Conservation (phyloP, 2,888 invertebrate species). For the Caenorhabditis macrosperma region DNA sequence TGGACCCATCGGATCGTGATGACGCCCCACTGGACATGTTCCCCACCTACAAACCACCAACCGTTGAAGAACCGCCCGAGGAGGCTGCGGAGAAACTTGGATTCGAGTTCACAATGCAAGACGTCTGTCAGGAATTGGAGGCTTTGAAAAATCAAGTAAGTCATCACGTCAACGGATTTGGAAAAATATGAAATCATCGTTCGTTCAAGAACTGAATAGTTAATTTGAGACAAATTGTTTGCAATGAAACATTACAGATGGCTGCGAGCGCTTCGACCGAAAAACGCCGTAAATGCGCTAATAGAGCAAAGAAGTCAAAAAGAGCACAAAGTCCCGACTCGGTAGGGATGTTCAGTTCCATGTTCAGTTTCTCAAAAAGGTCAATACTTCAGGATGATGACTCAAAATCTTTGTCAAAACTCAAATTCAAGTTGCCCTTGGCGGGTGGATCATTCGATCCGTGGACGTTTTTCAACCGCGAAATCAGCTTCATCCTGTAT, state of each 20-base stretch:
- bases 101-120: conserved; percentile 12
- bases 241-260: background rate
- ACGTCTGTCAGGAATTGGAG: conserved; percentile 26
- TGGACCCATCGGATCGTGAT: background rate
- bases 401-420: background rate
- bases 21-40: conserved; percentile 1
- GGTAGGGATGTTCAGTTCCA: background rate
- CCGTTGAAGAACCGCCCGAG: background rate
- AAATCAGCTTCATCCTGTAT: background rate
- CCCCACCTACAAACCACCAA: background rate
- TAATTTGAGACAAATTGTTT: background rate
- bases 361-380: too few relatives aligned
- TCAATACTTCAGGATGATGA: background rate
- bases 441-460: background rate
- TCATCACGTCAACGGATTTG: background rate
- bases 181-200: too few relatives aligned
- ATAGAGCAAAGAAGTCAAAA: background rate
- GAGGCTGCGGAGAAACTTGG: background rate
- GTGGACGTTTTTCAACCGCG: conserved; percentile 18
- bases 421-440: background rate
- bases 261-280: background rate
- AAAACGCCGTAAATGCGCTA: background rate
- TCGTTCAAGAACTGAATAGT: background rate
- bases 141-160: conserved; percentile 14
- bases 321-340: background rate